Conservation (phyloP, 35 echinoderm and acorn worm genomes). For the Ophioderma brevispina region DNA sequence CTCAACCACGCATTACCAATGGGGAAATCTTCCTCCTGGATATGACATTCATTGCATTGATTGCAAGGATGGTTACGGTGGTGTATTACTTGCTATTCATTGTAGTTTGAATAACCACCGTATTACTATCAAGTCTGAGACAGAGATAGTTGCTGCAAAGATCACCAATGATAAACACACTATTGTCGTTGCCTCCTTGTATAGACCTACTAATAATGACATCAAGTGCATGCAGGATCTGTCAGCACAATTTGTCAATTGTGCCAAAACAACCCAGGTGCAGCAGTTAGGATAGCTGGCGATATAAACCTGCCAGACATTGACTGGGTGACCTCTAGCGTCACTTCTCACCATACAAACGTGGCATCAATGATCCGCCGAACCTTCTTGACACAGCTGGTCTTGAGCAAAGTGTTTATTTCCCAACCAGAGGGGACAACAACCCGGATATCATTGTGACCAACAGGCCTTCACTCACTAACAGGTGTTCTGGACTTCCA, state of each 20-base stretch:
- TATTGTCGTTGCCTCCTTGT: constrained; percentile 11
- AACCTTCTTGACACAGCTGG: background rate
- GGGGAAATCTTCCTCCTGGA: constrained; percentile 10
- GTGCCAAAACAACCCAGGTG: constrained; percentile 1
- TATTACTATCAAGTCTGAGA: background rate
- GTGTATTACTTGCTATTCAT: constrained; percentile 27
- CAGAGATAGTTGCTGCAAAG: constrained; percentile 31
- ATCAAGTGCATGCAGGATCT: background rate
- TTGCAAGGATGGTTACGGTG: constrained; percentile 27
- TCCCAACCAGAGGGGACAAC: background rate
- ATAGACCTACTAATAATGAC: background rate
- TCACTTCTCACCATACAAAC: background rate
- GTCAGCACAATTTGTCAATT: background rate
- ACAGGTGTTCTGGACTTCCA: background rate
- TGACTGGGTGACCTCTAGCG: background rate
- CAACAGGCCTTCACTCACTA: constrained; percentile 10
- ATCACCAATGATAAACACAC: constrained; percentile 22
- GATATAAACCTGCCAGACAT: constrained; percentile 36
- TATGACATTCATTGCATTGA: constrained; percentile 28
- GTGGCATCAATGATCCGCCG: background rate
- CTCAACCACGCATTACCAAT: background rate
- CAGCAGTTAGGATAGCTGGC: constrained; percentile 35
- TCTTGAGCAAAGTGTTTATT: constrained; percentile 8
- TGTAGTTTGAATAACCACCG: constrained; percentile 14
- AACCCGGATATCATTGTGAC: background rate